Evolutionary conservation across 2,797 vertebrate species (phyloP).

Genomic region (Coregonus suidteri): DNA sequence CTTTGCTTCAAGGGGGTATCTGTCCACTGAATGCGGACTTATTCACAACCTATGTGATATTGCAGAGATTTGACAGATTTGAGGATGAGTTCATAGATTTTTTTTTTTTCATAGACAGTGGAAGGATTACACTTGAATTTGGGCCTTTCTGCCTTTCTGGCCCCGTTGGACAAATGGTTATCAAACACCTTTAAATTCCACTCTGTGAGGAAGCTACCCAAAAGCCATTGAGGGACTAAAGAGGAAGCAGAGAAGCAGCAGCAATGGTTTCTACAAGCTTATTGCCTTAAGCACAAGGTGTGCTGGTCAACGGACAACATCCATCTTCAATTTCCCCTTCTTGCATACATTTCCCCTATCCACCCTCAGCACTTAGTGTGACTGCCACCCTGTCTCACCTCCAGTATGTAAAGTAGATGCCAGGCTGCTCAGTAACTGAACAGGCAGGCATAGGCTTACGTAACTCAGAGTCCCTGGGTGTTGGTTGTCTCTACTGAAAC

Average conservation of each 20-base stretch:
- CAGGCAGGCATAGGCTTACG: slow-evolving; percentile 28
- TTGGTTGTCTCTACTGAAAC: slow-evolving; percentile 28
- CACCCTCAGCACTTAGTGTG: slow-evolving; percentile 28
- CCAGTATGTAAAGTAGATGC: background rate
- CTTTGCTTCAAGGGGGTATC: background rate
- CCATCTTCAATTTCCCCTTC: background rate
- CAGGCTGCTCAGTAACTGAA: slow-evolving; percentile 11
- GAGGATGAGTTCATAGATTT: background rate
- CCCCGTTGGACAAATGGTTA: background rate
- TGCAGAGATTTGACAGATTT: background rate
- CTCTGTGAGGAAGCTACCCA: background rate
- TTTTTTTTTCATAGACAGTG: background rate
- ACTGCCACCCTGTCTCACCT: slow-evolving; percentile 19
- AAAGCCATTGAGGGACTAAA: background rate
- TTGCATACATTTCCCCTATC: background rate
- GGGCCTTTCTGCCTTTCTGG: background rate
- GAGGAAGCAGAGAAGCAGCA: background rate
- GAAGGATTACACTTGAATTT: background rate
- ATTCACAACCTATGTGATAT: background rate
- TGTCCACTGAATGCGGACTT: background rate
- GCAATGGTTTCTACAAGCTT: background rate
- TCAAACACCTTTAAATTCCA: background rate
- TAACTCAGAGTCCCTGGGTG: slow-evolving; percentile 21
- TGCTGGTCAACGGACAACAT: background rate
- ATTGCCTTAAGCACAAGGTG: background rate